A percentile compares a stretch with the other conserved stretches of the same genome.
Conservation (phyloP, 2,797 vertebrate genomes). For the Carapus acus region DNA sequence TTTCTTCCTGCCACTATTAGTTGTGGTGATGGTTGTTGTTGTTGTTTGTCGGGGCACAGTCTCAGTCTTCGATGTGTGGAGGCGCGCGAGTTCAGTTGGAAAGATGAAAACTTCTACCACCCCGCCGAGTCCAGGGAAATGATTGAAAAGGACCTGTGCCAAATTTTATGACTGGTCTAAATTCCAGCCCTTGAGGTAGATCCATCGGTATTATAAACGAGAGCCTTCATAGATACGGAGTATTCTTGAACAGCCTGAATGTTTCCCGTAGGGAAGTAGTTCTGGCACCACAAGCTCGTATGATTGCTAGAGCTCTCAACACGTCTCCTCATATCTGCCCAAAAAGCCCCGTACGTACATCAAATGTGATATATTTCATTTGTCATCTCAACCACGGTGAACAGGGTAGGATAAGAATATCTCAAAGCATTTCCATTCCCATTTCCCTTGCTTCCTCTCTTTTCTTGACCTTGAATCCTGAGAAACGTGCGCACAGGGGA, state of each 20-base stretch:
- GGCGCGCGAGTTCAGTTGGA: too few species aligned
- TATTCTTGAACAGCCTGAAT: slow-evolving; percentile 60
- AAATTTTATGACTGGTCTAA: slow-evolving; percentile 52
- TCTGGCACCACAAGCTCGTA: slow-evolving; percentile 68
- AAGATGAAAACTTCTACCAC: slow-evolving; percentile 29
- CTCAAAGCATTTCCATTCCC: slow-evolving; percentile 33
- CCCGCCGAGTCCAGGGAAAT: slow-evolving; percentile 34
- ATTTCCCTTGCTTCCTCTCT: slow-evolving; percentile 23
- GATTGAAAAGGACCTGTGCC: slow-evolving; percentile 27
- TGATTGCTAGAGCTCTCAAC: slow-evolving; percentile 66
- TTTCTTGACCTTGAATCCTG: slow-evolving; percentile 47
- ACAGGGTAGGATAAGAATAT: slow-evolving; percentile 54
- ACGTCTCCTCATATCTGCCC: slow-evolving; percentile 59
- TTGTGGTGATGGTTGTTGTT: too few species aligned
- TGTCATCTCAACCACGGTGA: slow-evolving; percentile 56
- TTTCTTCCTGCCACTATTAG: too few species aligned
- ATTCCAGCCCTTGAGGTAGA: slow-evolving; percentile 34
- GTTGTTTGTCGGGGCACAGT: too few species aligned
- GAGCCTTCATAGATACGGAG: slow-evolving; percentile 51
- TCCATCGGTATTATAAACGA: slow-evolving; percentile 58
- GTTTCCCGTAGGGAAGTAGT: slow-evolving; percentile 66
- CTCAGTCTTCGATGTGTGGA: too few species aligned
- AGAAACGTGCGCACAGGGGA: slow-evolving; percentile 7
- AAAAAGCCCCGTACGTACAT: slow-evolving; percentile 58
- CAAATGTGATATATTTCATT: slow-evolving; percentile 54